phyloP scores from a whole-genome alignment of 2,888 invertebrate species.

The Machimus atricapillus region DNA sequence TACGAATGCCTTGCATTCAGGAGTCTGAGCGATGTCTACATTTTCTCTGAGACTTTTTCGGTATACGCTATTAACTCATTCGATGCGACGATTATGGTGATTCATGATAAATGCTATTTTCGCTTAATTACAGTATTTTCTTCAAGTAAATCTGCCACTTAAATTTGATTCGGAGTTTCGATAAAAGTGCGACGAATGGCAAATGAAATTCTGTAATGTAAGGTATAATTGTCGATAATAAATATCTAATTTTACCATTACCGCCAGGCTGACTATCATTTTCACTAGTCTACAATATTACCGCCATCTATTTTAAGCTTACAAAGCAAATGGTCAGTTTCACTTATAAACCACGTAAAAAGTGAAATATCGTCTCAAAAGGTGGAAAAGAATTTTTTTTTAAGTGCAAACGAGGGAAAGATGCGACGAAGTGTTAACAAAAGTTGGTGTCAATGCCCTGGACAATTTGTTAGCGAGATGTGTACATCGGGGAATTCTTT shows the following conservation, averaged over 20 bases:
- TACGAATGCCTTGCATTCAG: neutral
- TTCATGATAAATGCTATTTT: neutral
- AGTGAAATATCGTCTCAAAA: neutral
- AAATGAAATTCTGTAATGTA: neutral
- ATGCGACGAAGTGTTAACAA: slow-evolving; percentile 21
- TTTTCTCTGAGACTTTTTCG: neutral
- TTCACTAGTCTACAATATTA: neutral
- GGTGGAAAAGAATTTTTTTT: neutral
- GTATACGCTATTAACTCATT: neutral
- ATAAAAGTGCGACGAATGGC: neutral
- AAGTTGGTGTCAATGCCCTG: slow-evolving; percentile 16
- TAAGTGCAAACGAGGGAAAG: neutral
- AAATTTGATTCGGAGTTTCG: neutral
- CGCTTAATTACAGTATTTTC: neutral
- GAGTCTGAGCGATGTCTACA: neutral
- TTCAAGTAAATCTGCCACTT: neutral
- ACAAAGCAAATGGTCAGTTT: neutral
- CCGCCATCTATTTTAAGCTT: neutral
- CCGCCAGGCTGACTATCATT: neutral
- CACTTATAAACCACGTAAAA: neutral
- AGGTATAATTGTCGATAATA: neutral
- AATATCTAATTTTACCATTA: neutral
- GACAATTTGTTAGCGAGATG: neutral
- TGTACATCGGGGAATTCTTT: slow-evolving; percentile 3
- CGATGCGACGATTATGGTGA: neutral